These are phyloP conservation scores for Terrapene triunguis DNA, from an alignment of 2,113 vertebrate species.

Conservation along the genomic window DNA sequence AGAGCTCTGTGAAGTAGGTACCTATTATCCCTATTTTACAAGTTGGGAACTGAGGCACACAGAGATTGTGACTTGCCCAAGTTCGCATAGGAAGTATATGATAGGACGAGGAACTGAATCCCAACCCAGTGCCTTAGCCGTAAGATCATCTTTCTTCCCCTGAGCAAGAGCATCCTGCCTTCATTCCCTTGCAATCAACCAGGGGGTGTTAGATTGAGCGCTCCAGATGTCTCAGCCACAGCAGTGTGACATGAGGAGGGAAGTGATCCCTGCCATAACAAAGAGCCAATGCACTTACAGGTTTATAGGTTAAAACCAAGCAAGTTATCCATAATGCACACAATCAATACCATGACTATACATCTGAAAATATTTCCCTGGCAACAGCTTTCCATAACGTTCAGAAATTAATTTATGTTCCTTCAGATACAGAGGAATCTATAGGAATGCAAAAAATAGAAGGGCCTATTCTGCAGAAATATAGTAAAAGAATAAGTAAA, in stretches of 20 bases:
- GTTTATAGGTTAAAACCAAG: neutral
- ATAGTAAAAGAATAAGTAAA: neutral
- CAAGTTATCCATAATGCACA: neutral
- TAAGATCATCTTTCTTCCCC: neutral
- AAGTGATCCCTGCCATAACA: neutral
- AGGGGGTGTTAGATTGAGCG: neutral
- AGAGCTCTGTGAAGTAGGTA: neutral
- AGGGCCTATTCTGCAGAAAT: neutral
- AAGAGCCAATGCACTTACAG: rapidly evolving
- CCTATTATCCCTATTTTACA: neutral
- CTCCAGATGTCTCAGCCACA: neutral
- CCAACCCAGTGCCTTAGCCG: rapidly evolving
- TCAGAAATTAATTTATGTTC: neutral
- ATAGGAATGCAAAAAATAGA: neutral
- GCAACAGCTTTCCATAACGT: neutral
- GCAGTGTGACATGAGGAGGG: neutral
- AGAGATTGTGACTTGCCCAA: neutral
- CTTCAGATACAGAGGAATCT: neutral
- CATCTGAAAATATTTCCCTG: neutral
- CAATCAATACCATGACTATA: neutral
- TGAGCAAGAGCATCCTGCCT: neutral
- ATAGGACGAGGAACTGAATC: rapidly evolving
- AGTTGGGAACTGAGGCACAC: neutral
- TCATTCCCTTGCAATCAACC: neutral
- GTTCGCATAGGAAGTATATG: neutral